Conservation (phyloP, 2,113 vertebrate genomes). For the human region DNA sequence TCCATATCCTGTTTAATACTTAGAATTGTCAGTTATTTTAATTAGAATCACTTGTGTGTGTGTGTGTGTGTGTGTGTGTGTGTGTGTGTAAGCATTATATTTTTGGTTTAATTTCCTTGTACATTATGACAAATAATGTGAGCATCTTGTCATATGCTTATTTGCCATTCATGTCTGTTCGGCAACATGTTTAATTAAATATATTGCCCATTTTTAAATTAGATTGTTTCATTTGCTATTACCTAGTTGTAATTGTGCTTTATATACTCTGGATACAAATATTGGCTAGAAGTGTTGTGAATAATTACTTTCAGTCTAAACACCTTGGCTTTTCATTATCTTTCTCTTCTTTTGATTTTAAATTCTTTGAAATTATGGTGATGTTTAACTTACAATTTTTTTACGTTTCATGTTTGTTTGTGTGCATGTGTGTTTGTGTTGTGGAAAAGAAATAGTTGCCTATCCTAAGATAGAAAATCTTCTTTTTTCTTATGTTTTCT, state of each 20-base stretch:
- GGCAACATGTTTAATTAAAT: no score
- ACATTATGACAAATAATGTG: no score
- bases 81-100: no score
- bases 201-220: no score
- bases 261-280: neutral
- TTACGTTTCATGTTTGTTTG: neutral
- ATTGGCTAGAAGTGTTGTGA: neutral
- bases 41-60: no score
- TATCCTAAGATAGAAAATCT: neutral
- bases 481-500: neutral
- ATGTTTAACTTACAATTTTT: neutral
- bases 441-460: neutral
- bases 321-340: neutral
- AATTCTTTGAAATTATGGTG: neutral
- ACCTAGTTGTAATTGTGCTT: neutral
- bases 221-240: neutral
- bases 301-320: neutral
- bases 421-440: neutral
- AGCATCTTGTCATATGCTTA: no score
- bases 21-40: no score
- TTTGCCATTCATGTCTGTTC: no score
- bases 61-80: no score
- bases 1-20: no score
- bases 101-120: no score
- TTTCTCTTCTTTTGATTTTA: neutral